Percentiles rank a stretch among this genome's conserved stretches.
phyloP scores from a whole-genome alignment of 2,888 invertebrate species.

The Eupithecia pulchellata region DNA sequence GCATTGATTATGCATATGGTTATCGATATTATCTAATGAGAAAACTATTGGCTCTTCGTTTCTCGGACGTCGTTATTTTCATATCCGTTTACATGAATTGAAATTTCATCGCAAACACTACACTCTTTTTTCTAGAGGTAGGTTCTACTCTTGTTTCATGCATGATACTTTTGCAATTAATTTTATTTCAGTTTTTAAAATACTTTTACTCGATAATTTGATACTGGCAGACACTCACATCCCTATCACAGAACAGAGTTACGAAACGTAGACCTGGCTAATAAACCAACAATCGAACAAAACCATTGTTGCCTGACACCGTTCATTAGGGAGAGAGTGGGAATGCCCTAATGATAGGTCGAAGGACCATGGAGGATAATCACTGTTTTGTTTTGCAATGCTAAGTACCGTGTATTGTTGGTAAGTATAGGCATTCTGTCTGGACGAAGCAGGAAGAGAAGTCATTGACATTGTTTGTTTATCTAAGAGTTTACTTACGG shows the following conservation, averaged over 20 bases:
- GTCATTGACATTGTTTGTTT: slow-evolving; percentile 11
- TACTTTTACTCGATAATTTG: background rate
- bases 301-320: slow-evolving; percentile 29
- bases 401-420: slow-evolving; percentile 6
- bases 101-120: background rate
- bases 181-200: background rate
- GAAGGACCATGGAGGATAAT: slow-evolving; percentile 14
- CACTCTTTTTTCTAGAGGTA: background rate
- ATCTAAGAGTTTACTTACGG: background rate
- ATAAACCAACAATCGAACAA: slow-evolving; percentile 32
- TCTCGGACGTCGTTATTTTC: slow-evolving; percentile 6
- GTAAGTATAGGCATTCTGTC: slow-evolving; percentile 4
- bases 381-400: slow-evolving; percentile 12
- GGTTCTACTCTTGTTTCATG: no score
- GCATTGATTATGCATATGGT: slow-evolving; percentile 29
- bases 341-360: slow-evolving; percentile 29
- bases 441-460: slow-evolving; percentile 8
- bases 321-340: slow-evolving; percentile 30
- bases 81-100: slow-evolving; percentile 3
- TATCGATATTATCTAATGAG: slow-evolving; percentile 35
- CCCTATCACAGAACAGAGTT: slow-evolving; percentile 1
- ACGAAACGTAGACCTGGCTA: slow-evolving; percentile 5
- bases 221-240: background rate
- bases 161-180: background rate
- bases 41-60: slow-evolving; percentile 14